Base-by-base conservation (phyloP, 2,888 invertebrate genomes). In the Thalpophila matura region DNA sequence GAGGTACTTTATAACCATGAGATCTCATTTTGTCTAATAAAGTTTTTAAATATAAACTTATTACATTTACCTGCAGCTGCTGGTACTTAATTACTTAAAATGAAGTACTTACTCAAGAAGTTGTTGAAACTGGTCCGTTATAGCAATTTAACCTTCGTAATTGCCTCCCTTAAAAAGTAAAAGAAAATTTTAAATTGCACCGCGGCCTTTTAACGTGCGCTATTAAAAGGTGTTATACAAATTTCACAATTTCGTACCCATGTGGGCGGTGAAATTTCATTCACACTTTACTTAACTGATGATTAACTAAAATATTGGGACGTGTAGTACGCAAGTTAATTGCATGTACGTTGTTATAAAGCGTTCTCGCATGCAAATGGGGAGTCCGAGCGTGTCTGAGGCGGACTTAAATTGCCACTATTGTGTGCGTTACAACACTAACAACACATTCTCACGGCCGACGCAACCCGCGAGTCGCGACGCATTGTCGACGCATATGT, bases 371-470 rank as follows among this genome's bases (percentile, higher is more conserved):
- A 89, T 89, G 86, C 83, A 87, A 87, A 88, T 86, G 84, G 83
- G 83, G 80, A 87, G 88, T 86, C 85, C 84, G 72, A 89, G 85
- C 87, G 84, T 90, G 90, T 87, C 85, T 88, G 78, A 86, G 82
- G 86, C 81, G 86, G 79, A 86, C 85, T 90, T 85, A 86, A 90
- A 91, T 90, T 89, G 86, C 87, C 87, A 80, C 87, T 82, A 91
- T 91, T 90, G 91, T 89, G 77, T 77, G 72, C 77, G 84, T 93
- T 92, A 89, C 87, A 87, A 91, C 90, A 92, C 83, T 91, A 91
- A 88, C 87, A 85, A 88, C 90, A 92, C 80, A 76, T 86, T 94
- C 93, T 92, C 93, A 93, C 92, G 93, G 92, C 55, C 82, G 57
- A 64, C 77, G 56, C 88, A 89, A 89, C 86, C 80, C 84, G 81